Conservation (phyloP, 2,113 vertebrate species). For the Entelurus aequoreus region DNA sequence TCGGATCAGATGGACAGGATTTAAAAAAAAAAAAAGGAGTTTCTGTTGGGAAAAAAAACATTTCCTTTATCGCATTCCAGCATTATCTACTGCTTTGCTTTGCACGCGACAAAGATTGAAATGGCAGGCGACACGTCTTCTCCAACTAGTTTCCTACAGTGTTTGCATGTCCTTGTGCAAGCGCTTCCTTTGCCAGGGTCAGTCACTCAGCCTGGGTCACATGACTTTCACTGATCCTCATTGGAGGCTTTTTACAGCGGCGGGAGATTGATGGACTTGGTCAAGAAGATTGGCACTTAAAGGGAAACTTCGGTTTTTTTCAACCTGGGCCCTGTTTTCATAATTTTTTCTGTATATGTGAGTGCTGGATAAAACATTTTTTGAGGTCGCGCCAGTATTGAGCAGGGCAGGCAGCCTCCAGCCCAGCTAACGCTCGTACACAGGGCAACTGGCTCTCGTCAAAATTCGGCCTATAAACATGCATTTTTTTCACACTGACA, state of each 20-base stretch:
- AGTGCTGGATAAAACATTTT: too few relatives aligned
- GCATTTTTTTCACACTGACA: too few relatives aligned
- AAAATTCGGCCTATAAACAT: too few relatives aligned
- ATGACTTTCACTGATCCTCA: slow-evolving; percentile 50
- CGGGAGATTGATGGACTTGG: slow-evolving; percentile 42
- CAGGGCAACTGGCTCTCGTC: too few relatives aligned
- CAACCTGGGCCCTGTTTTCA: too few relatives aligned
- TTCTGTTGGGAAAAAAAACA: slow-evolving; percentile 12
- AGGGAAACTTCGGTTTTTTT: too few relatives aligned
- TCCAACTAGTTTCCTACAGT: neutral
- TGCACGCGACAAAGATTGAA: slow-evolving; percentile 8
- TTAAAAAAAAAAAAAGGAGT: slow-evolving; percentile 8
- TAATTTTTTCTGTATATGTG: too few relatives aligned
- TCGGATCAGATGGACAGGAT: too few relatives aligned
- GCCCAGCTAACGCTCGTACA: too few relatives aligned
- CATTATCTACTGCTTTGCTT: slow-evolving; percentile 28
- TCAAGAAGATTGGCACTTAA: slow-evolving; percentile 45
- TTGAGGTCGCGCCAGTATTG: too few relatives aligned
- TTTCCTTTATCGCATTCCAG: slow-evolving; percentile 25
- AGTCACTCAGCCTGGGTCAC: slow-evolving; percentile 50
- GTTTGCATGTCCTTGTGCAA: slow-evolving; percentile 22
- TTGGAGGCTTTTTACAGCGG: slow-evolving; percentile 50
- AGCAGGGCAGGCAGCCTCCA: too few relatives aligned
- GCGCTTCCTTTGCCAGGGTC: slow-evolving; percentile 38
- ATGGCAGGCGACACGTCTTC: neutral